Evolutionary conservation across 2,113 vertebrate genomes (phyloP).

Genomic region (Heliornis fulica): DNA sequence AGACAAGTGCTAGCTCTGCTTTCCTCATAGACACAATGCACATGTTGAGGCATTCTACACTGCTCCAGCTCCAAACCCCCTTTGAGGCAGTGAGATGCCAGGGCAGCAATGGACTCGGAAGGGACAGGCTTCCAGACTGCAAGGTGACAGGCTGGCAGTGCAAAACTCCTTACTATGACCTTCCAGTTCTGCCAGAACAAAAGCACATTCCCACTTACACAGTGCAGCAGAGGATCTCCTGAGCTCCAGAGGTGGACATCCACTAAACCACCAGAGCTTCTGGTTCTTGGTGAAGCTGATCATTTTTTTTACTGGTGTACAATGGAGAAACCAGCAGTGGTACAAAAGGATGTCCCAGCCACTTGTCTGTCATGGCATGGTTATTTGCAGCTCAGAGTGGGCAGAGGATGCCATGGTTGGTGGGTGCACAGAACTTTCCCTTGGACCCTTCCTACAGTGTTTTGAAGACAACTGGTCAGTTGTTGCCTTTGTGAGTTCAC

Average conservation of each 20-base stretch:
- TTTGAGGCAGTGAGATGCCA: neutral
- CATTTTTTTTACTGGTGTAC: neutral
- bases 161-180: neutral
- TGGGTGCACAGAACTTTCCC: neutral
- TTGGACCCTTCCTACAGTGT: neutral
- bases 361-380: fast-evolving
- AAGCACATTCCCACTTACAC: neutral
- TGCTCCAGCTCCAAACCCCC: neutral
- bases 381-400: neutral
- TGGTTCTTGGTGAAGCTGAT: neutral
- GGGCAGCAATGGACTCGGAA: neutral
- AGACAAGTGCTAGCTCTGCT: neutral
- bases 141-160: neutral
- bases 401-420: fast-evolving
- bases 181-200: neutral
- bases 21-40: neutral
- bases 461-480: neutral
- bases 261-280: neutral
- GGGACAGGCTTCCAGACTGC: neutral
- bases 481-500: neutral
- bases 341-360: neutral
- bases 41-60: neutral
- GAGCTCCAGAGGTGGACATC: neutral
- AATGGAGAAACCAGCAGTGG: neutral
- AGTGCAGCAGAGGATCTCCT: neutral